These are phyloP conservation scores for Microctenopoma stevenorrisi DNA, from an alignment of 2,797 vertebrate genomes.

Conservation along the genomic window DNA sequence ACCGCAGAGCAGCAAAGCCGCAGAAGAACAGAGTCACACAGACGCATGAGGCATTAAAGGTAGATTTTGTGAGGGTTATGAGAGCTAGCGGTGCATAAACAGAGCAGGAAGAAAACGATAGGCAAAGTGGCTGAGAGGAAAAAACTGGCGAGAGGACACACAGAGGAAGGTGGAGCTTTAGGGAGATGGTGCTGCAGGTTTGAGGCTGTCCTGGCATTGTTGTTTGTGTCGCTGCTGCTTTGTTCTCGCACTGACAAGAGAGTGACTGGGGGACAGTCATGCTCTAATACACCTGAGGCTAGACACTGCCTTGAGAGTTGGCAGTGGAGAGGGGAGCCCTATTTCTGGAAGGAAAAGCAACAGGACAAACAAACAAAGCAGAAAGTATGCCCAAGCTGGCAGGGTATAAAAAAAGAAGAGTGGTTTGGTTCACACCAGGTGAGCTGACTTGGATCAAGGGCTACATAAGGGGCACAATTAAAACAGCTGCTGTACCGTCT, in stretches of 20 bases:
- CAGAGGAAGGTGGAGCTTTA: conserved; percentile 50
- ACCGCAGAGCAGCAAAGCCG: conserved; percentile 56
- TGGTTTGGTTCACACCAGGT: conserved; percentile 68
- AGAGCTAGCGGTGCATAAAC: conserved; percentile 42
- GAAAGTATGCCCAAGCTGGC: conserved; percentile 58
- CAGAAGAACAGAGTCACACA: conserved; percentile 36
- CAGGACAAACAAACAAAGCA: conserved; percentile 64
- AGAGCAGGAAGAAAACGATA: background rate
- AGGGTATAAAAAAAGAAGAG: conserved; percentile 41
- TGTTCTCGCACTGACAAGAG: conserved; percentile 72
- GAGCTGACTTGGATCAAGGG: conserved; percentile 63
- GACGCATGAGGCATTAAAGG: conserved; percentile 52
- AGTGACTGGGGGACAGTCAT: conserved; percentile 59
- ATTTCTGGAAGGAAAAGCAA: conserved; percentile 55
- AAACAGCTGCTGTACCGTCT: conserved; percentile 71
- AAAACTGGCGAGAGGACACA: conserved; percentile 32
- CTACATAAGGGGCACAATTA: conserved; percentile 67
- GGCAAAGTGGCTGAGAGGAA: conserved; percentile 39
- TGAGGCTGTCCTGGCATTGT: conserved; percentile 36
- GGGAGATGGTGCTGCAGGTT: conserved; percentile 52
- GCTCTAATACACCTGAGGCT: conserved; percentile 70
- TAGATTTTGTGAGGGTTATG: conserved; percentile 43
- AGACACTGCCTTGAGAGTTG: conserved; percentile 49
- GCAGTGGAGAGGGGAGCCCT: conserved; percentile 46
- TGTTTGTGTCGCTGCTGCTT: conserved; percentile 58